A percentile compares a stretch with the other conserved stretches of the same genome.
Conservation (phyloP, 53 echinoderm and acorn worm genomes). For the Mesocentrotus franciscanus region DNA sequence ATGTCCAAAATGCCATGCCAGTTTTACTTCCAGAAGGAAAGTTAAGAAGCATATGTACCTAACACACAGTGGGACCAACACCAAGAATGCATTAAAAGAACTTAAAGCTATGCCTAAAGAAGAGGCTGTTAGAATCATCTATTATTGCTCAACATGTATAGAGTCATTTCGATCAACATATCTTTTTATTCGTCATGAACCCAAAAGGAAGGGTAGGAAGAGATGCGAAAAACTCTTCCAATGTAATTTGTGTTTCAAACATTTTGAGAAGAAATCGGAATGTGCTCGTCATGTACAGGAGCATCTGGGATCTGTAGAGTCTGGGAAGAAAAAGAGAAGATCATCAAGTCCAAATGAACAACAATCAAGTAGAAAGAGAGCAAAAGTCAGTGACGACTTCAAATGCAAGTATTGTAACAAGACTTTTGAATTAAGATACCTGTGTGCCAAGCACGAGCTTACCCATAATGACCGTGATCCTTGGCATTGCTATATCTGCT, state of each 20-base stretch:
- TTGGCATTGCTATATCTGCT: constrained; percentile 53
- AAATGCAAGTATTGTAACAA: constrained; percentile 49
- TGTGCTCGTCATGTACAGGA: constrained; percentile 27
- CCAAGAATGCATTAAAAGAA: not conserved
- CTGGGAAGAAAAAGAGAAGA: constrained; percentile 3
- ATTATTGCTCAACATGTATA: constrained; percentile 35
- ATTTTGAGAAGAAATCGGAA: not conserved
- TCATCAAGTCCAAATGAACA: not conserved
- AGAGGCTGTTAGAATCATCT: not conserved
- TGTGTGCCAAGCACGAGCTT: constrained; percentile 53
- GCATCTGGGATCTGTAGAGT: not conserved
- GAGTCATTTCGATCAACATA: not conserved
- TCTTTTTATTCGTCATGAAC: not conserved
- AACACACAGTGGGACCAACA: not conserved
- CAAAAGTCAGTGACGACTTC: not conserved
- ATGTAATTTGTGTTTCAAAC: constrained; percentile 21
- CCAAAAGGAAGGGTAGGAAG: not conserved
- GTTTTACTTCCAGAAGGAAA: not conserved
- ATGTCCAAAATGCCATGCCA: constrained; percentile 14
- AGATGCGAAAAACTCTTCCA: constrained; percentile 17
- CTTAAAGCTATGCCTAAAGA: not conserved
- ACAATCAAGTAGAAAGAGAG: not conserved
- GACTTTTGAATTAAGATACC: constrained; percentile 11
- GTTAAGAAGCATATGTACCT: constrained; percentile 6
- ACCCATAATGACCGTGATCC: constrained; percentile 20